Percentiles rank a stretch among this genome's conserved stretches.
These are phyloP conservation scores for Megaceryle maxima DNA, from an alignment of 2,113 vertebrate species.

Conservation along the genomic window DNA sequence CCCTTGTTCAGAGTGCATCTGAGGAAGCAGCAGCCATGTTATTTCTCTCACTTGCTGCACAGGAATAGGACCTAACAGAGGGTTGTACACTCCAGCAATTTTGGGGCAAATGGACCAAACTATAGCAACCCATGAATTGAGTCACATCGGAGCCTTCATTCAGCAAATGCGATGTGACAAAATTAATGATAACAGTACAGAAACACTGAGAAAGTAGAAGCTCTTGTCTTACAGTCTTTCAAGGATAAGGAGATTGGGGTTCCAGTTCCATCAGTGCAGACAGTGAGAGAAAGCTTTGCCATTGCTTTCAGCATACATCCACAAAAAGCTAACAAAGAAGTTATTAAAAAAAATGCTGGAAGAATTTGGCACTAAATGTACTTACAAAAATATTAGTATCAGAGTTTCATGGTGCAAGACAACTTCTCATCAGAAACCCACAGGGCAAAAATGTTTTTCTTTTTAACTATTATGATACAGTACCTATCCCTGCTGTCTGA, in stretches of 20 bases:
- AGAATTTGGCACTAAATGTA: background rate
- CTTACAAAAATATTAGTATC: background rate
- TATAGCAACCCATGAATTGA: background rate
- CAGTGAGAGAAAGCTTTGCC: background rate
- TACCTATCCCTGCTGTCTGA: slow-evolving; percentile 1
- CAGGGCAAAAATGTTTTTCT: background rate
- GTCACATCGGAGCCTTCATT: background rate
- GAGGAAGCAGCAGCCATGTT: background rate
- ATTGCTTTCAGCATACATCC: background rate
- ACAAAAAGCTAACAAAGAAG: background rate
- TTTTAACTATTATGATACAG: slow-evolving; percentile 1
- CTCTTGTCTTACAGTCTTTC: background rate
- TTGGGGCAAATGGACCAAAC: background rate
- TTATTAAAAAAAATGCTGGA: background rate
- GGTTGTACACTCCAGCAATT: background rate
- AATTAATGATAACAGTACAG: background rate
- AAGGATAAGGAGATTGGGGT: background rate
- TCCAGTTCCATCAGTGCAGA: background rate
- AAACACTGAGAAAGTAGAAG: background rate
- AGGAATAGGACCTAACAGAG: background rate
- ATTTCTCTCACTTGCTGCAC: background rate
- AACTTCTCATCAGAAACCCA: background rate
- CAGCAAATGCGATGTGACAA: background rate
- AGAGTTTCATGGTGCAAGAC: background rate
- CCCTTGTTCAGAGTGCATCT: rapidly evolving